A percentile compares a stretch with the other conserved stretches of the same genome.
phyloP scores from a whole-genome alignment of 1,140 invertebrate genomes.

The Drosophila athabasca region DNA sequence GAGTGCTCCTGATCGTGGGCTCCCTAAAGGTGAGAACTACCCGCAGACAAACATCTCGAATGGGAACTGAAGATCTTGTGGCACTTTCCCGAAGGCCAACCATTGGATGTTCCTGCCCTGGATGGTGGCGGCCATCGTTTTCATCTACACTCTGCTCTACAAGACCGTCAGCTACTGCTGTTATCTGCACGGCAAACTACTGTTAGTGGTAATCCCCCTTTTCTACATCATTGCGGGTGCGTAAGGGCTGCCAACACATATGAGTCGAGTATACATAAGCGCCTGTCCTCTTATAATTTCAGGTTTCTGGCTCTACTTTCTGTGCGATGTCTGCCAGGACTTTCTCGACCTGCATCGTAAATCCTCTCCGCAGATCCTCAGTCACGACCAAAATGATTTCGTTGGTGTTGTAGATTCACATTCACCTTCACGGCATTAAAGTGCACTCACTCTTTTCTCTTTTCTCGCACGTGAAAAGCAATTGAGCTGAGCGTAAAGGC shows the following conservation, averaged over 20 bases:
- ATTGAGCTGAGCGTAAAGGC: slow-evolving; percentile 70
- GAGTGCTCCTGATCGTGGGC: slow-evolving; percentile 9
- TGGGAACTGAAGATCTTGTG: neutral
- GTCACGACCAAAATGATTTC: neutral
- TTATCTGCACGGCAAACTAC: neutral
- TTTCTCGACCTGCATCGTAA: slow-evolving; percentile 29
- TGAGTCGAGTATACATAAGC: too few species aligned
- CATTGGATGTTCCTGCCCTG: slow-evolving; percentile 46
- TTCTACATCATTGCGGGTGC: slow-evolving; percentile 37
- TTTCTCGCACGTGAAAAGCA: slow-evolving; percentile 45
- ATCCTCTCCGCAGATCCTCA: neutral
- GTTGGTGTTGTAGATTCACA: too few species aligned
- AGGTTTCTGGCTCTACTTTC: slow-evolving; percentile 54
- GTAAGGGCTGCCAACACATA: too few species aligned
- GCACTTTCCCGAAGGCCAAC: slow-evolving; percentile 19
- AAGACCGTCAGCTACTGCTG: neutral
- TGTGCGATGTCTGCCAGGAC: slow-evolving; percentile 26
- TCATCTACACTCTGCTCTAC: slow-evolving; percentile 39
- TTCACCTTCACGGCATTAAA: neutral
- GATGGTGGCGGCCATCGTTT: slow-evolving; percentile 37
- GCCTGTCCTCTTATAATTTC: neutral
- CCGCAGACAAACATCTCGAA: too few species aligned
- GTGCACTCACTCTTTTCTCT: neutral
- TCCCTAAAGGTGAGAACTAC: slow-evolving; percentile 18
- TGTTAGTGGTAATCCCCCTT: neutral